These are phyloP conservation scores for Ictalurus furcatus DNA, from an alignment of 2,113 vertebrate species.

Conservation along the genomic window DNA sequence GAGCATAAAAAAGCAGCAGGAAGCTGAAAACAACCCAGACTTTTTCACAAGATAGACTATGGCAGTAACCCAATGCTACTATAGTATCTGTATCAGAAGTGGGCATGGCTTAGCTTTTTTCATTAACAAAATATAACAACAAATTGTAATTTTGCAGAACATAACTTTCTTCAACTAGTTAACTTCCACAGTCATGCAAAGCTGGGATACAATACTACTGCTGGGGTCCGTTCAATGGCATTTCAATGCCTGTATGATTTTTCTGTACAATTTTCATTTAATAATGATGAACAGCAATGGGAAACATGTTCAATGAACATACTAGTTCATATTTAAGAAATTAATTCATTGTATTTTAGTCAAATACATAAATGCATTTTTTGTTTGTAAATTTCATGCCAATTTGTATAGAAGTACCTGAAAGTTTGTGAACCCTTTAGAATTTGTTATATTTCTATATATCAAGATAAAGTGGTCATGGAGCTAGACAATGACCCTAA, in stretches of 20 bases:
- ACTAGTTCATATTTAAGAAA: background rate
- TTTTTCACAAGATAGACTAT: background rate
- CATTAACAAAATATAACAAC: background rate
- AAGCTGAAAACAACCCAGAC: constrained; percentile 12
- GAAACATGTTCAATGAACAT: background rate
- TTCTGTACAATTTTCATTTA: background rate
- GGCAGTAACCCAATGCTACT: background rate
- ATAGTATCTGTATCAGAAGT: background rate
- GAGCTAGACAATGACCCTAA: too few species aligned
- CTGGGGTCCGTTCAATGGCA: background rate
- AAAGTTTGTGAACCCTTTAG: too few species aligned
- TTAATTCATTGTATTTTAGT: background rate
- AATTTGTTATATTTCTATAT: too few species aligned
- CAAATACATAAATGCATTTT: background rate
- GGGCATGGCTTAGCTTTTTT: background rate
- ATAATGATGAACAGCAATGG: background rate
- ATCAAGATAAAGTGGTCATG: too few species aligned
- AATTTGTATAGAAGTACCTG: background rate
- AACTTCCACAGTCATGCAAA: background rate
- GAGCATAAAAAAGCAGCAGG: background rate
- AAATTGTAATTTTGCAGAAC: background rate
- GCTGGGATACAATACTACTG: background rate
- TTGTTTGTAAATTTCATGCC: background rate
- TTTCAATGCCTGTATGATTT: background rate
- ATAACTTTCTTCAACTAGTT: background rate